Evolutionary conservation across 2,113 vertebrate genomes (phyloP).

Genomic region (Egretta garzetta): DNA sequence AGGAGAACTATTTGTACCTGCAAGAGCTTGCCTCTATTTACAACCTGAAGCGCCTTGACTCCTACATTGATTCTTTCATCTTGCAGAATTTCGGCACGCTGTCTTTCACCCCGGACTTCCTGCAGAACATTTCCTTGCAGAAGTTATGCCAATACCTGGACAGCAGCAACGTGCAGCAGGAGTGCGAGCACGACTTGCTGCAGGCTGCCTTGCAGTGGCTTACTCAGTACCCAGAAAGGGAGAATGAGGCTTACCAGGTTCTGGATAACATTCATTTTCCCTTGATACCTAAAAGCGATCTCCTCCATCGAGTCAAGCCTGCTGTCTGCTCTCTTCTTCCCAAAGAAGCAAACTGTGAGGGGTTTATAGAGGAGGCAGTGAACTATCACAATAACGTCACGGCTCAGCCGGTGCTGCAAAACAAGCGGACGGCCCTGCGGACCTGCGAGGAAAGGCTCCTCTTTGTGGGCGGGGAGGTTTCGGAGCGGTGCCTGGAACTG

Average conservation of each 20-base stretch:
- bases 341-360: slow-evolving; percentile 80
- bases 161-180: slow-evolving; percentile 85
- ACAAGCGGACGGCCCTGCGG: slow-evolving; percentile 77
- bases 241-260: slow-evolving; percentile 78
- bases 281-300: slow-evolving; percentile 84
- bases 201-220: slow-evolving; percentile 91
- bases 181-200: slow-evolving; percentile 86
- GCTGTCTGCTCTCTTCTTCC: slow-evolving; percentile 84
- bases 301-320: slow-evolving; percentile 83
- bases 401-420: slow-evolving; percentile 89
- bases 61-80: slow-evolving; percentile 90
- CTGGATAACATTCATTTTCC: slow-evolving; percentile 90
- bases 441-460: slow-evolving; percentile 83
- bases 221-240: slow-evolving; percentile 81
- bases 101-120: slow-evolving; percentile 86
- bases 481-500: slow-evolving; percentile 90
- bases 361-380: slow-evolving; percentile 87
- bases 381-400: slow-evolving; percentile 83
- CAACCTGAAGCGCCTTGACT: slow-evolving; percentile 87
- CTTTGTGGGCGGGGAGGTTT: slow-evolving; percentile 93
- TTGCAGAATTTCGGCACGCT: slow-evolving; percentile 85
- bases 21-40: slow-evolving; percentile 92
- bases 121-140: slow-evolving; percentile 82
- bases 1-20: slow-evolving; percentile 93
- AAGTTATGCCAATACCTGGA: slow-evolving; percentile 88